These are phyloP conservation scores for Osedax frankpressi DNA, from an alignment of 2,888 invertebrate species.

Conservation along the genomic window DNA sequence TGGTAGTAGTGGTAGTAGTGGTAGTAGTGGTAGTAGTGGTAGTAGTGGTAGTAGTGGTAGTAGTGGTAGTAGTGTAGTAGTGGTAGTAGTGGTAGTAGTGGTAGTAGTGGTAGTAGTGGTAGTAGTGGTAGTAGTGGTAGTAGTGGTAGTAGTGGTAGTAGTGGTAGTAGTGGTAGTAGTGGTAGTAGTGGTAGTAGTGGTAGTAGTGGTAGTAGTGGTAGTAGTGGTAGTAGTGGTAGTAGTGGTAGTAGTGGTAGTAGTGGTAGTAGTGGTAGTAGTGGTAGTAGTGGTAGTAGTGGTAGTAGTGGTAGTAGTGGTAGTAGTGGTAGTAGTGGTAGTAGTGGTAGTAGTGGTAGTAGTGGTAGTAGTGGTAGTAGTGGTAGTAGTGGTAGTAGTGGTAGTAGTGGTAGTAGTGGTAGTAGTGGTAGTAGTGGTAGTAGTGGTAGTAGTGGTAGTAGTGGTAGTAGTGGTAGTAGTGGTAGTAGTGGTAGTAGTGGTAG, in stretches of 20 bases:
- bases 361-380: conserved; percentile 6
- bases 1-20: no score
- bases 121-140: no score
- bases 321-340: conserved; percentile 14
- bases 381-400: background rate
- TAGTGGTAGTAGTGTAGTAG: no score
- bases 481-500: background rate
- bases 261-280: conserved; percentile 17
- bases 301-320: conserved; percentile 7
- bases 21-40: no score
- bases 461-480: background rate
- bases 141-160: conserved; percentile 5
- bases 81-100: no score
- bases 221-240: conserved; percentile 15
- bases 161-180: conserved; percentile 2
- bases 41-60: no score
- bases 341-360: conserved; percentile 12
- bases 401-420: background rate
- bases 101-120: no score
- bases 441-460: background rate
- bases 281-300: conserved; percentile 14
- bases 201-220: conserved; percentile 15
- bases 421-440: background rate
- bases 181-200: conserved; percentile 12
- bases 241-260: conserved; percentile 15